Percentiles rank a stretch among this genome's conserved stretches.
Evolutionary conservation across 30 jellyfish, hydroid and myxozoan species (phyloP).

Genomic region (Turritopsis dohrnii): DNA sequence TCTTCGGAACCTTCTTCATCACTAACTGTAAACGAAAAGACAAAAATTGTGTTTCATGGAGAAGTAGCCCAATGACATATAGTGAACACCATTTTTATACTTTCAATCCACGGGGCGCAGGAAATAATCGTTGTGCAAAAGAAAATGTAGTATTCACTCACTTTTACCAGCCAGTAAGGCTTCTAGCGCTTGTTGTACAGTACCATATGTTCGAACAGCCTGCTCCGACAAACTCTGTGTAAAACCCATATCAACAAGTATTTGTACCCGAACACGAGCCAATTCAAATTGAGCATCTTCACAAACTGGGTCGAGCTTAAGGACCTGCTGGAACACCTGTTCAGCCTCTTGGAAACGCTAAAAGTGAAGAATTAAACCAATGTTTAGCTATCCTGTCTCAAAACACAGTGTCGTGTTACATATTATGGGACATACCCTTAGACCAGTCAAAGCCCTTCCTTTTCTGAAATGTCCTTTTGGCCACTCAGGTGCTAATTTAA

Average conservation of each 20-base stretch:
- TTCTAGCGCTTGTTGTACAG: conserved; percentile 87
- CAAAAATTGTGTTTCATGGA: no score
- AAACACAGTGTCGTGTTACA: background rate
- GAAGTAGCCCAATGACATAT: no score
- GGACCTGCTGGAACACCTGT: conserved; percentile 74
- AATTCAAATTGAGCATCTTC: conserved; percentile 95
- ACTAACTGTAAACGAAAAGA: conserved; percentile 20
- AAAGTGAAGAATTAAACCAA: background rate
- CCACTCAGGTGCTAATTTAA: conserved; percentile 91
- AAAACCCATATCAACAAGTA: conserved; percentile 91
- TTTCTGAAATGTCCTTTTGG: conserved; percentile 95
- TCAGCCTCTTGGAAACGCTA: conserved; percentile 97
- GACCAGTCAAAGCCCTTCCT: conserved; percentile 97
- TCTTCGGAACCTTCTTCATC: conserved; percentile 39
- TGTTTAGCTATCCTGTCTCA: no score
- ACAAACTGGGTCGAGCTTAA: conserved; percentile 74
- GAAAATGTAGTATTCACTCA: background rate
- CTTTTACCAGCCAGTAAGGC: conserved; percentile 97
- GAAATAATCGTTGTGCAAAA: background rate
- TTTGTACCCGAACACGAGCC: conserved; percentile 86
- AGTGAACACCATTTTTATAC: background rate
- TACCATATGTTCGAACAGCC: conserved; percentile 70
- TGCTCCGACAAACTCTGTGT: conserved; percentile 64
- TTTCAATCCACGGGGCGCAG: background rate
- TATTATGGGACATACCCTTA: conserved; percentile 42